These are phyloP conservation scores for Chelonia mydas DNA, from an alignment of 2,797 vertebrate species.

Conservation along the genomic window DNA sequence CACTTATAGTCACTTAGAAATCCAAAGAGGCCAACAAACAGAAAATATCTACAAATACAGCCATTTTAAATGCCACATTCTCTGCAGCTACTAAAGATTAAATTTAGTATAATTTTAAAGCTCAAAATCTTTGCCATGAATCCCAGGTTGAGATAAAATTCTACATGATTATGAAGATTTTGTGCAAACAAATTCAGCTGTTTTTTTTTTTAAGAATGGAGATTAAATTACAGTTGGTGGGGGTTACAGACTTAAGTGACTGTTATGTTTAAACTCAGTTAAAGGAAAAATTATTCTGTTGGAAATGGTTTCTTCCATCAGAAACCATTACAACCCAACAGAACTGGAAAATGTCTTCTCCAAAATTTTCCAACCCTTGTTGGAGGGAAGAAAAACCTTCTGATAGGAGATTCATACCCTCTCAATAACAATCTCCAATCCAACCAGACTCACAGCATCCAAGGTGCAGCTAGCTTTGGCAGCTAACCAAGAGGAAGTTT, in stretches of 20 bases:
- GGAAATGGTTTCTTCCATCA: conserved; percentile 56
- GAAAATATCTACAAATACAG: neutral
- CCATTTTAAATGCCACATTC: neutral
- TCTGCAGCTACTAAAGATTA: neutral
- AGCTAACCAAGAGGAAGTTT: conserved; percentile 60
- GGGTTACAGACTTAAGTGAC: conserved; percentile 27
- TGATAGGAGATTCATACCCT: conserved; percentile 55
- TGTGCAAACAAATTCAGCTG: conserved; percentile 23
- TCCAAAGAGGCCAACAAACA: neutral
- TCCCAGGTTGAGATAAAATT: conserved; percentile 23
- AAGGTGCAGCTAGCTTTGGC: conserved; percentile 65
- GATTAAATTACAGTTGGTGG: conserved; percentile 16
- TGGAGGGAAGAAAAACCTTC: conserved; percentile 57
- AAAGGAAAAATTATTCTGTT: conserved; percentile 16
- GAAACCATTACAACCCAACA: conserved; percentile 71
- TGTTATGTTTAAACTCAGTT: neutral
- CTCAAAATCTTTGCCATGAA: neutral
- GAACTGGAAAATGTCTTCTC: conserved; percentile 61
- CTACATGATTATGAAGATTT: neutral
- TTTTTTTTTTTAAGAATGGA: conserved; percentile 6
- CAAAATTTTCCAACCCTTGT: conserved; percentile 37
- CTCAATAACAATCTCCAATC: conserved; percentile 55
- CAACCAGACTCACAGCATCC: neutral
- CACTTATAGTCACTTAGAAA: neutral
- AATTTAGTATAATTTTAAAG: neutral